Evolutionary conservation across 2,797 vertebrate genomes (phyloP).

Genomic region (Hipposideros larvatus): DNA sequence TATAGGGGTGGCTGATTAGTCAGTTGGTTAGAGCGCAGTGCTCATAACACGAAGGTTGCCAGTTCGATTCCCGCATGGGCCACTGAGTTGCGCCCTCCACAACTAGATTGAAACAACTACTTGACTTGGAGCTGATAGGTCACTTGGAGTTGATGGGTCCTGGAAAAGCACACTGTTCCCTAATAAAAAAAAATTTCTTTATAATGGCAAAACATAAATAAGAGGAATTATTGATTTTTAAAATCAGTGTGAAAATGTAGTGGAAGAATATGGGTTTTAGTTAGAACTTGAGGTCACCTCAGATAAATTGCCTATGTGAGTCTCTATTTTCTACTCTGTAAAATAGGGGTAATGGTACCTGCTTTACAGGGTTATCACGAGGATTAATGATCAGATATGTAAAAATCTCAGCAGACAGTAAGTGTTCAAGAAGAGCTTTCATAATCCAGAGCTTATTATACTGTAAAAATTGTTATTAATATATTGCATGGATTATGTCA

Average conservation of each 20-base stretch:
- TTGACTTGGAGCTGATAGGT: too few species aligned
- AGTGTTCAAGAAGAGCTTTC: not conserved
- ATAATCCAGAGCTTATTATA: not conserved
- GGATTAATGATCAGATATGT: not conserved
- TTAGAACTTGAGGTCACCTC: not conserved
- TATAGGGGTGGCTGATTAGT: too few species aligned
- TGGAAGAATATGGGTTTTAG: not conserved
- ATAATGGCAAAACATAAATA: conserved; percentile 9
- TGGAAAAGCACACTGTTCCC: too few species aligned
- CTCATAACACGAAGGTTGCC: too few species aligned
- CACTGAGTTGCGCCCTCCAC: too few species aligned
- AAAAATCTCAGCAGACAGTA: not conserved
- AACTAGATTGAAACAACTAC: too few species aligned
- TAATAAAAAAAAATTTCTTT: not conserved
- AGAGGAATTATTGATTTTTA: not conserved
- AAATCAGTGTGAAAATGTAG: not conserved
- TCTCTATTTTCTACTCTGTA: not conserved
- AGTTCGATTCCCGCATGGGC: too few species aligned
- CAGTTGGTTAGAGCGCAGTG: too few species aligned
- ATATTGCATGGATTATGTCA: not conserved
- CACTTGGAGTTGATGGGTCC: too few species aligned
- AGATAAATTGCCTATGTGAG: not conserved
- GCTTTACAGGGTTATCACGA: not conserved
- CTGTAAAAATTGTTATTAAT: not conserved
- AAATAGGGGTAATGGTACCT: not conserved